Evolutionary conservation across 1,140 invertebrate species (phyloP).

Genomic region (Tetragnatha versicolor): DNA sequence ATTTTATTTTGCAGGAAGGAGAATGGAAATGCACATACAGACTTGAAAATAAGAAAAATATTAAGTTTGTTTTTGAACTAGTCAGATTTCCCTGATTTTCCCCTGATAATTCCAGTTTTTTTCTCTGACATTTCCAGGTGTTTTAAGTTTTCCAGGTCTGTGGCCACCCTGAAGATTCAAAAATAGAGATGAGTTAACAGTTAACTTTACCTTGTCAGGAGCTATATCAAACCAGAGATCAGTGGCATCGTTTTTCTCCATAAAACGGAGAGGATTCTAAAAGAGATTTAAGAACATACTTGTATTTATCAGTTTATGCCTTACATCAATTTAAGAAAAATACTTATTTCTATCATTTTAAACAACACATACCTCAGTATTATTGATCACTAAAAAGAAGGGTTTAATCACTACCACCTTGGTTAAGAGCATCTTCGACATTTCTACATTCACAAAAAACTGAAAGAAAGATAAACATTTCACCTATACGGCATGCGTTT

Average conservation of each 20-base stretch:
- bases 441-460: conserved; percentile 63
- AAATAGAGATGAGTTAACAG: too few relatives aligned
- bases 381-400: conserved; percentile 83
- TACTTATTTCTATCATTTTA: background rate
- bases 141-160: too few relatives aligned
- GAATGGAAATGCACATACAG: too few relatives aligned
- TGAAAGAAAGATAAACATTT: conserved; percentile 40
- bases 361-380: conserved; percentile 66
- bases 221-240: conserved; percentile 82
- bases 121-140: too few relatives aligned
- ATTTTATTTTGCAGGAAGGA: too few relatives aligned
- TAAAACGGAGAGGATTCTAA: conserved; percentile 73
- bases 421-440: conserved; percentile 73
- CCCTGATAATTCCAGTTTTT: too few relatives aligned
- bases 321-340: background rate
- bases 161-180: too few relatives aligned
- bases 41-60: too few relatives aligned
- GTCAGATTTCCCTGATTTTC: too few relatives aligned
- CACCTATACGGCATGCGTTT: background rate
- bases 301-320: background rate
- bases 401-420: conserved; percentile 85
- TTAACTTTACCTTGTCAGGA: conserved; percentile 69
- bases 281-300: too few relatives aligned
- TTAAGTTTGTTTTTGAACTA: too few relatives aligned
- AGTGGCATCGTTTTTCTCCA: conserved; percentile 84